Evolutionary conservation across 1,140 invertebrate genomes (phyloP).

Genomic region (Drosophila prosaltans): DNA sequence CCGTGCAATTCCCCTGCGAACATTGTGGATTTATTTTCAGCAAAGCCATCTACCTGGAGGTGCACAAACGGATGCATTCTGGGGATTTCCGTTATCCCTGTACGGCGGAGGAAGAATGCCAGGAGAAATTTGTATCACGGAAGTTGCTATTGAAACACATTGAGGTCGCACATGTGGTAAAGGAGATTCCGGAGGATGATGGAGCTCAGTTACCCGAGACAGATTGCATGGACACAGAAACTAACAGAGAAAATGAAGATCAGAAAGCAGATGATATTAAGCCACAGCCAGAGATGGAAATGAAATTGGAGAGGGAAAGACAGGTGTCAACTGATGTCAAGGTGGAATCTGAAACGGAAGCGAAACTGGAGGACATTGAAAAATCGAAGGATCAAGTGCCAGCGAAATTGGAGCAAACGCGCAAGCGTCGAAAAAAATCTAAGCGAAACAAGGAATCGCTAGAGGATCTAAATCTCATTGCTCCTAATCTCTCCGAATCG

Average conservation of each 20-base stretch:
- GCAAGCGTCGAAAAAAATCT: conserved; percentile 85
- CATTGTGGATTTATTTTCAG: conserved; percentile 90
- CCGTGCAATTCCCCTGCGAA: conserved; percentile 90
- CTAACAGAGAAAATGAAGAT: not conserved
- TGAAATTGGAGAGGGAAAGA: not conserved
- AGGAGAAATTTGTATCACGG: conserved; percentile 91
- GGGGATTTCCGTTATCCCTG: conserved; percentile 89
- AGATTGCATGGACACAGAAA: not conserved
- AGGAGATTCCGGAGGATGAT: conserved; percentile 31
- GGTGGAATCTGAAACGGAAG: conserved; percentile 1
- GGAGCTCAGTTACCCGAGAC: too few species aligned
- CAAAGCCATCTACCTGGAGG: conserved; percentile 90
- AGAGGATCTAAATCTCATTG: conserved; percentile 87
- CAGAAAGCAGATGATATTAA: conserved; percentile 31
- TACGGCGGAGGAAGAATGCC: conserved; percentile 86
- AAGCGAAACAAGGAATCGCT: conserved; percentile 85
- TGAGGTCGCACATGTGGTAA: conserved; percentile 76
- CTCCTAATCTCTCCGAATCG: conserved; percentile 91
- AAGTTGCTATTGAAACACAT: conserved; percentile 90
- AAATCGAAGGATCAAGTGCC: conserved; percentile 71
- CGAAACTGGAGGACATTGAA: conserved; percentile 11
- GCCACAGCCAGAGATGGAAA: conserved; percentile 10
- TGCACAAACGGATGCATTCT: conserved; percentile 91
- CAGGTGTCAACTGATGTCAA: not conserved
- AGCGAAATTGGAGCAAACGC: conserved; percentile 52